Evolutionary conservation across 2,888 invertebrate genomes (phyloP), one percentile per base, ranked within the genome.

Genomic region (Abrostola tripartita): DNA sequence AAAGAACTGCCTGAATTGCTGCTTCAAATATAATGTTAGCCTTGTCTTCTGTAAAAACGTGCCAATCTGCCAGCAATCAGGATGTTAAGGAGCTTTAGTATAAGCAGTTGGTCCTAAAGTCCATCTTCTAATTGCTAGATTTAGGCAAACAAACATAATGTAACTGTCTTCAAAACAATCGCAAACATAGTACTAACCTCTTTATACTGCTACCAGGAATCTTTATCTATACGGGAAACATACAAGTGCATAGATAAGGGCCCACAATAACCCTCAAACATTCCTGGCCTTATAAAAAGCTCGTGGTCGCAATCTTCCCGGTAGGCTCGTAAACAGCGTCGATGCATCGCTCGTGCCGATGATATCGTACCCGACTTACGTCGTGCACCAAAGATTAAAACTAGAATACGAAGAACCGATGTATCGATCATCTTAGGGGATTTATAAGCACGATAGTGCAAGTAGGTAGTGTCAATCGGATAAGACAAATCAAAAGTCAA

Each of bases 311-410:
- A 71, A 79, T 81, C 78, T 75, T 24, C 60, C 64, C 76, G 76
- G 81, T 82, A 81, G 74, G 83, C 83, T 89, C 90, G 86, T 90
- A 90, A 90, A 90, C 82, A 83, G 83, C 81, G 75, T 83, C 82
- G 82, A 84, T 86, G 88, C 88, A 88, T 90, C 89, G 89, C 89
- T 88, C 90, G 90, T 88, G 91, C 87, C 80, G 91, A 91, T 90
- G 82, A 81, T 90, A 91, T 91, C 91, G 72, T 60, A 51, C 66
- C 14, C 57, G 77, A 85, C 81, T 89, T 87, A 89, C 85, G 81
- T 85, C 84, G 83, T 85, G 81, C 79, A 64, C 66, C 78, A 76
- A 63, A 81, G 78, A 82, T 66, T 72, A 78, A 53, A 51, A 10
- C 37, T 24, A 9, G 57, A 12, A 40, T 61, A 63, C 55, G 42